Evolutionary conservation across 1,140 invertebrate genomes (phyloP), one percentile per base, ranked within the genome.

Genomic region (Musca vetustissima): DNA sequence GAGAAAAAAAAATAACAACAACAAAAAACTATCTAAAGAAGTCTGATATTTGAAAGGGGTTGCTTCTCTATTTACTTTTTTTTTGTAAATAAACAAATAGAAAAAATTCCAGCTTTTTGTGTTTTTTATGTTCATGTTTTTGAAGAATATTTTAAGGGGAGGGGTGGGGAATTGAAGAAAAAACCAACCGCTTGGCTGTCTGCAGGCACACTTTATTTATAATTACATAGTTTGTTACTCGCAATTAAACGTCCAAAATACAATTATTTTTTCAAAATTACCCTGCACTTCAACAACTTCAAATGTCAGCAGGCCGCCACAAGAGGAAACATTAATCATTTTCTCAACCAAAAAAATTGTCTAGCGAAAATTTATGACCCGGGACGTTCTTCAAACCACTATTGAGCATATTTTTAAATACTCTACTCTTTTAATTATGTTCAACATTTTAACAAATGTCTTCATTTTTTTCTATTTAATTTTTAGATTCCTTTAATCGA

Each of bases 401-500:
- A 43, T 43, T 43, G 13, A 43, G 13, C 11, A 43, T 43, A 13
- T 43, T 6, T 13, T 43, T 43, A 9, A 32, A 9, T 43, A 9
- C 13, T 43, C 36, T 43, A 11, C 36, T 11, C 36, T 9, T 32
- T 32, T 32, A 9, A 32, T 32, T 32, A 43, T 13, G 36, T 13
- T n/a, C 4, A 43, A 43, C 36, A 43, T 43, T 65, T 49, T 49
- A 48, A 36, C 43, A 65, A 65, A 65, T 47, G 28, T 49, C 64
- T 67, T n/a, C 43, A 61, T 64, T 64, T 25, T 14, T 48, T 14
- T 69, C 17, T 69, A 53, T 21, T 57, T 21, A 55, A 43, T 64
- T 73, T 71, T 59, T 72, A 80, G 78, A 74, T 80, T 50, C 76
- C 78, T 19, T 70, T 80, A 25, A 74, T 80, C 59, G 78, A 80